Conservation (phyloP, 1,140 invertebrate species). For the Drosophila bifasciata region DNA sequence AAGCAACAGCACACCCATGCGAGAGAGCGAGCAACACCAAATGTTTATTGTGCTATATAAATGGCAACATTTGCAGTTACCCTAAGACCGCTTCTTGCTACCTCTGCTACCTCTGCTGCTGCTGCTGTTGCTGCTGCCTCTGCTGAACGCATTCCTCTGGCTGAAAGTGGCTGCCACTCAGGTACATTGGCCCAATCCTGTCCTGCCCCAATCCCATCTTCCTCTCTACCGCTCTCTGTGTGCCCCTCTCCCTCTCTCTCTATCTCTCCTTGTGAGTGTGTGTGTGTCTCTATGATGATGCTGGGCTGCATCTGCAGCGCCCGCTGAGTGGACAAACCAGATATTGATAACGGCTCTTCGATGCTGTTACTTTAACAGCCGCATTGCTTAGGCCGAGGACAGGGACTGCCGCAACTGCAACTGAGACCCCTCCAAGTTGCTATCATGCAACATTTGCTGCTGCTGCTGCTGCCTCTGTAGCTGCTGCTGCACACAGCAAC, state of each 20-base stretch:
- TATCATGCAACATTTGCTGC: conserved; percentile 76
- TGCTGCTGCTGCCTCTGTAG: conserved; percentile 42
- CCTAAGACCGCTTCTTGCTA: conserved; percentile 60
- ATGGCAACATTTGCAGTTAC: conserved; percentile 80
- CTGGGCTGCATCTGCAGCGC: conserved; percentile 51
- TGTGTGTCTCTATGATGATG: conserved; percentile 35
- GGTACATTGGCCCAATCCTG: conserved; percentile 83
- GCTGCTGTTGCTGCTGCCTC: conserved; percentile 38
- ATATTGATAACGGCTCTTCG: conserved; percentile 84
- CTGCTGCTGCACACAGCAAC: conserved; percentile 55
- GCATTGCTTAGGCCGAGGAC: conserved; percentile 64
- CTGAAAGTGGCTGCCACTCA: conserved; percentile 79
- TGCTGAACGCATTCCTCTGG: conserved; percentile 73
- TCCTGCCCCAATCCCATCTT: conserved; percentile 18
- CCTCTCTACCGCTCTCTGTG: conserved; percentile 39
- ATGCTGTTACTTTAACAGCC: conserved; percentile 77
- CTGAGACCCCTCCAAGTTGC: conserved; percentile 25
- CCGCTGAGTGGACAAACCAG: conserved; percentile 83
- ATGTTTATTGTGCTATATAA: conserved; percentile 82
- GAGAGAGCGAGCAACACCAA: conserved; percentile 68
- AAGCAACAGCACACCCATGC: conserved; percentile 58
- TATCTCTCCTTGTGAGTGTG: conserved; percentile 42
- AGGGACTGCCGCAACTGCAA: conserved; percentile 48
- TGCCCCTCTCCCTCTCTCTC: conserved; percentile 23
- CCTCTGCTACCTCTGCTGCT: conserved; percentile 35